Percentiles rank a stretch among this genome's conserved stretches.
Evolutionary conservation across 2,113 vertebrate species (phyloP).

Genomic region (Chamaetylas fuelleborni): DNA sequence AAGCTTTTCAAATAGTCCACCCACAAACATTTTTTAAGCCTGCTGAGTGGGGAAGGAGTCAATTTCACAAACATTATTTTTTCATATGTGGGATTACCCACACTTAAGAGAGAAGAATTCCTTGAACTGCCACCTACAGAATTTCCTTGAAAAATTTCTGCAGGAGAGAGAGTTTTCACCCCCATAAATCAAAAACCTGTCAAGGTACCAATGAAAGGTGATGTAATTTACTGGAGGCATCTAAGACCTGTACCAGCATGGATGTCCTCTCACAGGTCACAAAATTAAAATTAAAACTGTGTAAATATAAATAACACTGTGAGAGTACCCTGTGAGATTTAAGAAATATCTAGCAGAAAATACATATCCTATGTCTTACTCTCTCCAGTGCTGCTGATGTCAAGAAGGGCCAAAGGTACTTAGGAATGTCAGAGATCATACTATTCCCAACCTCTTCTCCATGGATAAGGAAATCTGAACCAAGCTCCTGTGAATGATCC

Average conservation of each 20-base stretch:
- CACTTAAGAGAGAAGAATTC: background rate
- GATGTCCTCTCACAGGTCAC: background rate
- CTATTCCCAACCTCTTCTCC: background rate
- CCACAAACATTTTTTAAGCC: constrained; percentile 15
- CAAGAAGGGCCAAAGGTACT: background rate
- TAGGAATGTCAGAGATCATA: background rate
- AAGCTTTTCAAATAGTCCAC: constrained; percentile 41
- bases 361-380: background rate
- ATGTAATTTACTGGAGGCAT: background rate
- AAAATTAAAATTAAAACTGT: background rate
- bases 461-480: background rate
- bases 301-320: background rate
- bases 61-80: constrained; percentile 25
- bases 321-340: background rate
- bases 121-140: constrained; percentile 44
- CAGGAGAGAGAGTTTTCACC: background rate
- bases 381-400: background rate
- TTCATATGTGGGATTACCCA: background rate
- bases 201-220: background rate
- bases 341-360: background rate
- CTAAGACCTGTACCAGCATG: background rate
- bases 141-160: constrained; percentile 5
- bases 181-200: background rate
- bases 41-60: background rate
- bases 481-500: background rate